Percentiles rank a stretch among this genome's conserved stretches.
Conservation (phyloP, 2,888 invertebrate species). For the Scaeva pyrastri region DNA sequence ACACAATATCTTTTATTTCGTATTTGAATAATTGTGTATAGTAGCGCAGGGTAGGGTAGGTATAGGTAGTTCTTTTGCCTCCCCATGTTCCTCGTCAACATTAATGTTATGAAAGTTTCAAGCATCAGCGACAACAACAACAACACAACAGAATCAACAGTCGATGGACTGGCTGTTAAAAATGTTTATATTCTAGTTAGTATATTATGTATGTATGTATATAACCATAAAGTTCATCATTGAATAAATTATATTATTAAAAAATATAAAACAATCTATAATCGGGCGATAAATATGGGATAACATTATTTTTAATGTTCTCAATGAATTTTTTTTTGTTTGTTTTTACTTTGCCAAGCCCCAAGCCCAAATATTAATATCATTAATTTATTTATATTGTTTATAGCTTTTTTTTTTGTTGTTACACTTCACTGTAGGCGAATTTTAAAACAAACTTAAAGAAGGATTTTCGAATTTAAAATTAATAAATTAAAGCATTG, state of each 20-base stretch:
- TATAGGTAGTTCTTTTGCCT: background rate
- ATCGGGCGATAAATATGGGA: slow-evolving; percentile 39
- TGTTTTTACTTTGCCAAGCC: slow-evolving; percentile 12
- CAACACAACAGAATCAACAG: slow-evolving; percentile 2
- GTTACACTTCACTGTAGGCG: background rate
- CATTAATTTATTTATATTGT: background rate
- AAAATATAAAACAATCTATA: slow-evolving; percentile 20
- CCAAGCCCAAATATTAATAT: background rate
- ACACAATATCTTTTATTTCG: slow-evolving; percentile 41
- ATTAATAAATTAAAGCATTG: background rate
- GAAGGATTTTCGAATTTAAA: background rate
- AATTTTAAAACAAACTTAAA: background rate
- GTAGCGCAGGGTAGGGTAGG: background rate
- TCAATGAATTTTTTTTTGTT: slow-evolving; percentile 50
- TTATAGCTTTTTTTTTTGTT: background rate
- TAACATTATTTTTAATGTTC: slow-evolving; percentile 46
- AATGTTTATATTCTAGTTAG: background rate
- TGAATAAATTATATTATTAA: slow-evolving; percentile 15
- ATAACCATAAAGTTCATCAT: slow-evolving; percentile 6
- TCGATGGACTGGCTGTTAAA: background rate
- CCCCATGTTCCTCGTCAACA: background rate
- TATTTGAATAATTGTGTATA: slow-evolving; percentile 60
- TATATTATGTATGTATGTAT: no score
- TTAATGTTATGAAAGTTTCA: slow-evolving; percentile 45
- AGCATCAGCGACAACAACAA: background rate